Base-by-base conservation (phyloP, 2,113 vertebrate species). In the Myiozetetes cayanensis region DNA sequence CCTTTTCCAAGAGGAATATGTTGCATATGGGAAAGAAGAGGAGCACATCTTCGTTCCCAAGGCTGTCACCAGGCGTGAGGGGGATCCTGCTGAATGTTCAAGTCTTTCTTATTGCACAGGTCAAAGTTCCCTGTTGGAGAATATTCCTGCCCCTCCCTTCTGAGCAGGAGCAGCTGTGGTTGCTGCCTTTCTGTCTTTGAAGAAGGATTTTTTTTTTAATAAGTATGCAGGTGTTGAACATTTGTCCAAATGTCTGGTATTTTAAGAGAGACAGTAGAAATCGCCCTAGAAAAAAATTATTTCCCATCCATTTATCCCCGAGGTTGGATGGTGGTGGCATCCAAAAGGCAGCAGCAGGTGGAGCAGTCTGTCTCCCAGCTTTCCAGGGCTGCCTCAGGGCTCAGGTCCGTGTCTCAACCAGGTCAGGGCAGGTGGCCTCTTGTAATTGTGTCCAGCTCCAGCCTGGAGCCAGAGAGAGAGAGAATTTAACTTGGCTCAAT, bases 151-250 rank as follows among this genome's bases (percentile, higher is more conserved):
- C 18, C 55, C 2, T 85, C 44, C 43, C 17, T 58, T 27, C 52
- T 6, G 21, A 31, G 53, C 1, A 0, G 0, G 2, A 49, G 52
- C 10, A 5, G 0, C 43, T 79, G 27, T 56, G 33, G 73, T 33
- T 80, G 47, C 53, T 73, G 77, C 31, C 30, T 55, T 72, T 44
- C 37, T 87, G 37, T 15, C 53, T 43, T 33, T 79, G 44, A 79
- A 65, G 58, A 25, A 35, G 14, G 28, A 8, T 39, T 89, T 8
- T 70, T 41, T 41, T 41, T 41, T 41, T 41, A 41, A 2, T 13
- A 37, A 77, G 22, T 19, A 33, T 44, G 31, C 22, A 53, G 43
- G 31, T 75, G 21, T 0, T 82, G 74, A 78, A 31, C 52, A 22
- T 59, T 73, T 81, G 14, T 37, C 43, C 65, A 71, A 77, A 21